Base-by-base conservation (phyloP, 2,888 invertebrate genomes). In the Ischnura elegans region DNA sequence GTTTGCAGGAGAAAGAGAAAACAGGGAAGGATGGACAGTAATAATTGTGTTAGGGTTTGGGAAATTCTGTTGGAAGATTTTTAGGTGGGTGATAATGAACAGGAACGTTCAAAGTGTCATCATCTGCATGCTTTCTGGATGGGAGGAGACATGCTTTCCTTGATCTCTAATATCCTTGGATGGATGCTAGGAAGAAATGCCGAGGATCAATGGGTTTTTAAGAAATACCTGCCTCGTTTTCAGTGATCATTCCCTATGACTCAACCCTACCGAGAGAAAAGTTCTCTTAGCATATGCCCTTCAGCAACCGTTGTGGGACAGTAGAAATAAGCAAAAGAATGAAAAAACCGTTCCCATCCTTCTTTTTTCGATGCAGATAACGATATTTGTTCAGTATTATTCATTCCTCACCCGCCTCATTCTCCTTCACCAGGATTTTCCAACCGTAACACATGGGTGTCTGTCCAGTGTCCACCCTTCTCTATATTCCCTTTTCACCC, bases 111-210 rank as follows among this genome's bases (percentile, higher is more conserved):
- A 61, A 61, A 61, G 61, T n/a, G 61, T 61, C 61, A 61, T 61
- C n/a, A 61, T 61, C 61, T 61, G 61, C 61, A 61, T 61, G 61
- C 61, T 61, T 61, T 61, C 61, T 61, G 61, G 61, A 61, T 61
- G 61, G 61, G 25, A 61, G 61, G 61, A 61, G 61, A 61, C n/a
- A 61, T 61, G 61, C 61, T 61, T 25, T 61, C 61, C 61, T 61
- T 61, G 61, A 61, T 61, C 8, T n/a, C 61, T 61, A 25, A 61
- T 61, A n/a, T 61, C 61, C 61, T 61, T 61, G 61, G 61, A n/a
- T 61, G 61, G 61, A 61, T n/a, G 61, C 61, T 61, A 6, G 25
- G n/a, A 61, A 61, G 61, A 61, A 61, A 61, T 61, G 21, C 61
- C 25, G 61, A 61, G 61, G 61, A n/a, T 61, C 61, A 61, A 61